Conservation (phyloP, 2,888 invertebrate species). For the Tenthredo notha region DNA sequence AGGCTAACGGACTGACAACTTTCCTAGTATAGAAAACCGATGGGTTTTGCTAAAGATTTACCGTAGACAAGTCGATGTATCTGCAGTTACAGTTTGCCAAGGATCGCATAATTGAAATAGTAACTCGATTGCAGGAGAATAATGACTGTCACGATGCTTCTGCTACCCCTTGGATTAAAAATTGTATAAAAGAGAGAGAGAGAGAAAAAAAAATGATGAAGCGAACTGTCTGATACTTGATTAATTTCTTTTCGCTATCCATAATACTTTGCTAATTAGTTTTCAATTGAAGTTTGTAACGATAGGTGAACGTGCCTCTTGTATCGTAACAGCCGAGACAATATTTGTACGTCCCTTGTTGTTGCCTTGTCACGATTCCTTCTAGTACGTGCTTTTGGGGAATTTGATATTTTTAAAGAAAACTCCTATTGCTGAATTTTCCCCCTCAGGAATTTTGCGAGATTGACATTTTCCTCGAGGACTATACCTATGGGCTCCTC, state of each 20-base stretch:
- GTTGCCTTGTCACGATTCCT: not conserved
- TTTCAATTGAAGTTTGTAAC: not conserved
- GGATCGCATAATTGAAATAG: slow-evolving; percentile 4
- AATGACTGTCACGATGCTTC: too few species aligned
- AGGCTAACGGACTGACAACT: slow-evolving; percentile 67
- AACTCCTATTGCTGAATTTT: not conserved
- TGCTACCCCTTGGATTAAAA: too few species aligned
- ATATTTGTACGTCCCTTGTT: not conserved
- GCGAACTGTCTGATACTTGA: not conserved
- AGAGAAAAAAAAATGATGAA: too few species aligned
- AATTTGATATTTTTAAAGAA: slow-evolving; percentile 1
- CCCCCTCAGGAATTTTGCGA: slow-evolving; percentile 9
- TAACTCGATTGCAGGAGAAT: not conserved
- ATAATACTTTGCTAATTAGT: not conserved
- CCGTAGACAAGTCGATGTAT: not conserved
- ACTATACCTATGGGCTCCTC: not conserved
- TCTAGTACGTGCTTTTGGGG: not conserved
- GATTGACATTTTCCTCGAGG: slow-evolving; percentile 37
- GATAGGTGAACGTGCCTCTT: not conserved
- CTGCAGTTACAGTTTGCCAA: not conserved
- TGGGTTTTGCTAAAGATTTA: not conserved
- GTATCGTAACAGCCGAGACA: not conserved
- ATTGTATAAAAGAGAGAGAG: too few species aligned
- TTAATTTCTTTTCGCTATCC: too few species aligned
- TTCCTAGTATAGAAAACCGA: slow-evolving; percentile 61